Conservation (phyloP, 2,113 vertebrate species). For the Ranitomeya variabilis region DNA sequence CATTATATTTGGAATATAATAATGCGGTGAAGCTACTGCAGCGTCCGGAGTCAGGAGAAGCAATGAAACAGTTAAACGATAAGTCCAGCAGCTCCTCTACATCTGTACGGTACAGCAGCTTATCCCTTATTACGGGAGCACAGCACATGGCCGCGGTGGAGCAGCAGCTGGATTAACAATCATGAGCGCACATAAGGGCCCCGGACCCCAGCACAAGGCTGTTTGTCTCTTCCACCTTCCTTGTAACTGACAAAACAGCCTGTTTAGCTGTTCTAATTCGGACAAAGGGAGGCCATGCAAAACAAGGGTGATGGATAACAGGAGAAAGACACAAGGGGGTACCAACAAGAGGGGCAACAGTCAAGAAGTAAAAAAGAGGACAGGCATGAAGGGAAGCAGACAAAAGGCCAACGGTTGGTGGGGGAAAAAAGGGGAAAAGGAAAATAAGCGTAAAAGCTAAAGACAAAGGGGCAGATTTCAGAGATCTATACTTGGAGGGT, state of each 20-base stretch:
- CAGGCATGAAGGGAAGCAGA: slow-evolving; percentile 14
- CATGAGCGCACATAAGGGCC: background rate
- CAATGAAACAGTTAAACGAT: background rate
- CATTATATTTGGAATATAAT: background rate
- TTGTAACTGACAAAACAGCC: slow-evolving; percentile 25
- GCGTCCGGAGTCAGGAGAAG: background rate
- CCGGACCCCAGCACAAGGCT: slow-evolving; percentile 22
- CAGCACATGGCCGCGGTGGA: slow-evolving; percentile 5
- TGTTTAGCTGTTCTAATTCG: slow-evolving; percentile 28
- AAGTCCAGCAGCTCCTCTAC: background rate
- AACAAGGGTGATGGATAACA: slow-evolving; percentile 30
- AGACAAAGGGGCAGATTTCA: slow-evolving; percentile 20
- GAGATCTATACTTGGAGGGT: slow-evolving; percentile 29
- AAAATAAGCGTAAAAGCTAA: slow-evolving; percentile 31
- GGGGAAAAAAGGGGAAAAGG: slow-evolving; percentile 14
- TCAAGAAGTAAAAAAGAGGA: slow-evolving; percentile 26
- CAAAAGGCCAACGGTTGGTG: slow-evolving; percentile 22
- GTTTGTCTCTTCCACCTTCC: slow-evolving; percentile 27
- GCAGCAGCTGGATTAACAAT: slow-evolving; percentile 25
- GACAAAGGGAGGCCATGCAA: slow-evolving; percentile 29
- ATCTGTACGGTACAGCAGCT: background rate
- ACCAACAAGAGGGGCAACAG: slow-evolving; percentile 29
- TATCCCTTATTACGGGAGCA: background rate
- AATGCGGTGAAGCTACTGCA: background rate
- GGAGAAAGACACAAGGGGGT: slow-evolving; percentile 28